A percentile compares a stretch with the other conserved stretches of the same genome.
Evolutionary conservation across 2,888 invertebrate species (phyloP).

Genomic region (Temnothorax unifasciatus): DNA sequence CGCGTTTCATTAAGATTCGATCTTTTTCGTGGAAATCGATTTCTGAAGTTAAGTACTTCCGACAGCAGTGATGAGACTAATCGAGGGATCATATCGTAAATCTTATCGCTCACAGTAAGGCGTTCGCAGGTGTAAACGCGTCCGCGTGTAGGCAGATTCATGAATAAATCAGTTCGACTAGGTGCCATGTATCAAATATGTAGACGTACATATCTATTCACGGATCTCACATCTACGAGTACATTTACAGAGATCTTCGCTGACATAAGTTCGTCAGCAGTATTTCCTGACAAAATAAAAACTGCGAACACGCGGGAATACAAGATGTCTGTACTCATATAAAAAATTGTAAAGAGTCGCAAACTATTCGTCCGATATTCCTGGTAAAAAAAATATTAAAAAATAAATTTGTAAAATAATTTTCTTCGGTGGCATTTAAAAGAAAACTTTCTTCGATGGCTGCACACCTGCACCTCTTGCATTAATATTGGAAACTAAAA

Average conservation of each 20-base stretch:
- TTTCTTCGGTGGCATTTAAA: no score
- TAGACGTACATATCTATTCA: conserved; percentile 56
- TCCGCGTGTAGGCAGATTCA: conserved; percentile 74
- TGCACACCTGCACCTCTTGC: neutral
- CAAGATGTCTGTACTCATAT: neutral
- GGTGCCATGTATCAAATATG: conserved; percentile 53
- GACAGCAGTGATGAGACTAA: conserved; percentile 45
- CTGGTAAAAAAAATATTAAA: neutral
- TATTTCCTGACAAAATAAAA: conserved; percentile 32
- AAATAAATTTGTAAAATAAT: neutral
- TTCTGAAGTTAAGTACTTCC: conserved; percentile 40
- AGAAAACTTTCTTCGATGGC: no score
- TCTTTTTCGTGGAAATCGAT: conserved; percentile 10
- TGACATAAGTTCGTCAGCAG: neutral
- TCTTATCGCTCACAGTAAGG: conserved; percentile 78
- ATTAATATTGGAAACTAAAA: neutral
- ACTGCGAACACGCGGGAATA: neutral
- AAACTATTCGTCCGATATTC: neutral
- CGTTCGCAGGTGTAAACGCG: conserved; percentile 80
- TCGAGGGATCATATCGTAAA: conserved; percentile 74
- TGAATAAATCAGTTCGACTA: conserved; percentile 78
- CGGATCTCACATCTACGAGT: conserved; percentile 48
- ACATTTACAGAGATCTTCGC: conserved; percentile 2
- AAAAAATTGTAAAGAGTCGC: neutral
- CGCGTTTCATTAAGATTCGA: neutral